phyloP scores from a whole-genome alignment of 2,888 invertebrate species.

The Cordilura impudica region DNA sequence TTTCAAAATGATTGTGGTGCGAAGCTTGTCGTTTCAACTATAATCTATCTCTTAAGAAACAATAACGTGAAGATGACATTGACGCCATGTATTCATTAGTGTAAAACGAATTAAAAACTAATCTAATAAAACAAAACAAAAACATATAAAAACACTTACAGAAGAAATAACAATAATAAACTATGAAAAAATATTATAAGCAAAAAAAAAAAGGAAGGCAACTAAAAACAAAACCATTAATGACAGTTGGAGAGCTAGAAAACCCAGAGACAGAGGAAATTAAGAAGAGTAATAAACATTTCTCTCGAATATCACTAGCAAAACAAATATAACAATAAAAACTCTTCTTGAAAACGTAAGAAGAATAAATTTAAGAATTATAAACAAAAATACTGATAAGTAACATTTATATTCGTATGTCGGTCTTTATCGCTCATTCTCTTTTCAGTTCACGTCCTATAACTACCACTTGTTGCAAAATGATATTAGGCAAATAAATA shows the following conservation, averaged over 20 bases:
- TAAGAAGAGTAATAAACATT: background rate
- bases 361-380: background rate
- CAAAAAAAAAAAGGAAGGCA: background rate
- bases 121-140: background rate
- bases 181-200: background rate
- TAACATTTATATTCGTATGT: conserved; percentile 19
- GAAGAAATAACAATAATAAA: conserved; percentile 4
- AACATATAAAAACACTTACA: background rate
- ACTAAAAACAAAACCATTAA: background rate
- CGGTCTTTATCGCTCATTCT: background rate
- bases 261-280: conserved; percentile 26
- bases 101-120: background rate
- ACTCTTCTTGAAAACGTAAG: background rate
- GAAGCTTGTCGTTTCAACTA: background rate
- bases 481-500: conserved; percentile 21
- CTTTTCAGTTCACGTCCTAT: background rate
- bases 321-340: conserved; percentile 35
- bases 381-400: conserved; percentile 30
- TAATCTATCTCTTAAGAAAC: background rate
- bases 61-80: conserved; percentile 1
- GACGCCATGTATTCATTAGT: conserved; percentile 7
- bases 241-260: conserved; percentile 14
- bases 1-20: too few species aligned
- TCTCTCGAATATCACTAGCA: conserved; percentile 21
- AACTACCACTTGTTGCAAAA: conserved; percentile 46